phyloP scores from a whole-genome alignment of 2,888 invertebrate genomes.

The Morpho helenor region DNA sequence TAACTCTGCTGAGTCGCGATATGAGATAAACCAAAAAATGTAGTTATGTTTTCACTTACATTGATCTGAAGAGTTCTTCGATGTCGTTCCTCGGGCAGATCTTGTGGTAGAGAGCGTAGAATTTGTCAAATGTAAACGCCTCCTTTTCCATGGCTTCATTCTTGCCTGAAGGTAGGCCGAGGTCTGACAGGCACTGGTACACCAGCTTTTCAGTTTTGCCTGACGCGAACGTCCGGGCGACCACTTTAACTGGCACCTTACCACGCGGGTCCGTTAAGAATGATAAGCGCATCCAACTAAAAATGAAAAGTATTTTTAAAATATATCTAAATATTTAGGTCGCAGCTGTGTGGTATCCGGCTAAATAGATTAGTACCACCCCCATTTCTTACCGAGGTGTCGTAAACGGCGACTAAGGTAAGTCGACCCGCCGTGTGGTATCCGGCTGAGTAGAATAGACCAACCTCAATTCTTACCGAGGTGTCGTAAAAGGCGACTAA shows the following conservation, averaged over 20 bases:
- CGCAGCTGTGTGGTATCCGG: no score
- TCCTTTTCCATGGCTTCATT: conserved; percentile 96
- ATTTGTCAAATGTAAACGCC: conserved; percentile 98
- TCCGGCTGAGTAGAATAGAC: no score
- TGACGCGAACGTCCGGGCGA: conserved; percentile 98
- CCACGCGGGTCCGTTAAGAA: conserved; percentile 96
- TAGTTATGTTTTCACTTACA: conserved; percentile 81
- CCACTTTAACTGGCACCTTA: conserved; percentile 97
- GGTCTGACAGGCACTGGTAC: conserved; percentile 96
- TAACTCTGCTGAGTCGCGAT: no score
- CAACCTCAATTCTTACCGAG: no score
- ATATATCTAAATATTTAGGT: no score
- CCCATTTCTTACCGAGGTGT: no score
- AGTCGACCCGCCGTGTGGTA: no score
- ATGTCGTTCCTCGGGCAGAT: conserved; percentile 99
- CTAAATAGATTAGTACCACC: no score
- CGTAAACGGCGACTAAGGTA: no score
- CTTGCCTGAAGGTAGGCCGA: conserved; percentile 96
- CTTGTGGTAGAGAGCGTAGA: conserved; percentile 98
- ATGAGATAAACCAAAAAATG: no score
- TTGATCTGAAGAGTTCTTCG: conserved; percentile 96
- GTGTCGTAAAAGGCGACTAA: no score
- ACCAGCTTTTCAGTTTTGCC: conserved; percentile 99
- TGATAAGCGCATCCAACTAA: conserved; percentile 98
- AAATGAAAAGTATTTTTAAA: conserved; percentile 39